Evolutionary conservation across 2,797 vertebrate genomes (phyloP), one percentile per base, ranked within the genome.

Genomic region (Falco berigora): DNA sequence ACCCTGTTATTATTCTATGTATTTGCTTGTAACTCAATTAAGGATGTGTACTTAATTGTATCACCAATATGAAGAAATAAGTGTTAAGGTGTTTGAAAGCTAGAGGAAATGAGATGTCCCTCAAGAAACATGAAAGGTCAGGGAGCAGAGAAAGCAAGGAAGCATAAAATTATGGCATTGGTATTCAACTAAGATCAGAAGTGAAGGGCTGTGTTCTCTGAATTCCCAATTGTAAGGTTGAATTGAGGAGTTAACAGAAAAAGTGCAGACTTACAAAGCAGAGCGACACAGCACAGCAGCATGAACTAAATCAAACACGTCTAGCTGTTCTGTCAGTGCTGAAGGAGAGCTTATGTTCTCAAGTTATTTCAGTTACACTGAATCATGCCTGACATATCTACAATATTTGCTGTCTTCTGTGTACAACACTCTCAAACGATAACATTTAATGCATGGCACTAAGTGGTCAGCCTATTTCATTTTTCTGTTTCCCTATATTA

Each of bases 21-120:
- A 94, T 97, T 97, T 96, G 68, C 94, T 96, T 95, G 96, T 96
- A 96, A 96, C 94, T 96, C 97, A 96, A 96, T 97, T 97, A 97
- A 97, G 85, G 67, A 90, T 93, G 95, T 92, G 93, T 97, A 96
- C 94, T 95, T 97, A 97, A 95, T 96, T 96, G 96, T 86, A 96
- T 96, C 88, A 94, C 90, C 82, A 91, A 94, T 94, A 96, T 72
- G 94, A 96, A 95, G 86, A 91, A 96, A 84, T 94, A 96, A 95
- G 95, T 30, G 90, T 89, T 93, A 77, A 83, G 86, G 90, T 91
- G 75, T 95, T 92, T 94, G 90, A 96, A 97, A 93, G 87, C 92
- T 88, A 72, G 86, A 96, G 96, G 95, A 96, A 96, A 96, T 96
- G 85, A 97, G 91, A 94, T 52, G 88, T 96, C 95, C 94, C 94